These are phyloP conservation scores for Macroteleia sp. DNA, from an alignment of 2,888 invertebrate species.

Conservation along the genomic window DNA sequence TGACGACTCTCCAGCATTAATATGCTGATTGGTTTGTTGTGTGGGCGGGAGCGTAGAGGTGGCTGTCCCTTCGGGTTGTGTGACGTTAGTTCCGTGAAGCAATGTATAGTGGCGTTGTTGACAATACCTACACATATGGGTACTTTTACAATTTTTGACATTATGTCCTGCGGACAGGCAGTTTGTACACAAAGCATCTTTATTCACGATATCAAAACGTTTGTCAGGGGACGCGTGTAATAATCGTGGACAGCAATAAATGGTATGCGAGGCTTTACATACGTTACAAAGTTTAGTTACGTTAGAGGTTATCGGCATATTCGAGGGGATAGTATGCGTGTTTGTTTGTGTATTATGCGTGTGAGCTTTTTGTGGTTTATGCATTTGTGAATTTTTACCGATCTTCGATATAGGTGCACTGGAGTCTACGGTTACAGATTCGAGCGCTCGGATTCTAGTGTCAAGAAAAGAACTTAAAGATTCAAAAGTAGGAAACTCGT, in stretches of 20 bases:
- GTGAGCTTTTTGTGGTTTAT: background rate
- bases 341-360: background rate
- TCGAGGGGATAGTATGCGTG: background rate
- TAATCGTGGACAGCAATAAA: background rate
- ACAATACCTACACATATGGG: constrained; percentile 3
- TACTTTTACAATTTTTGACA: background rate
- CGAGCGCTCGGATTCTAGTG: background rate
- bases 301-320: background rate
- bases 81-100: background rate
- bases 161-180: constrained; percentile 1
- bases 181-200: background rate
- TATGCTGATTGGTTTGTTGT: background rate
- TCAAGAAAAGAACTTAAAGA: background rate
- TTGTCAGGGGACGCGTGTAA: background rate
- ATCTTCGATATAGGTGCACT: background rate
- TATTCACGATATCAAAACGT: background rate
- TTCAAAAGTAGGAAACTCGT: background rate
- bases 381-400: background rate
- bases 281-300: background rate
- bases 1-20: background rate
- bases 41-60: background rate
- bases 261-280: background rate
- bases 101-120: constrained; percentile 2
- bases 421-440: background rate
- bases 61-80: background rate